A percentile compares a stretch with the other conserved stretches of the same genome.
phyloP scores from a whole-genome alignment of 2,113 vertebrate species.

The Anser brachyrhynchus region DNA sequence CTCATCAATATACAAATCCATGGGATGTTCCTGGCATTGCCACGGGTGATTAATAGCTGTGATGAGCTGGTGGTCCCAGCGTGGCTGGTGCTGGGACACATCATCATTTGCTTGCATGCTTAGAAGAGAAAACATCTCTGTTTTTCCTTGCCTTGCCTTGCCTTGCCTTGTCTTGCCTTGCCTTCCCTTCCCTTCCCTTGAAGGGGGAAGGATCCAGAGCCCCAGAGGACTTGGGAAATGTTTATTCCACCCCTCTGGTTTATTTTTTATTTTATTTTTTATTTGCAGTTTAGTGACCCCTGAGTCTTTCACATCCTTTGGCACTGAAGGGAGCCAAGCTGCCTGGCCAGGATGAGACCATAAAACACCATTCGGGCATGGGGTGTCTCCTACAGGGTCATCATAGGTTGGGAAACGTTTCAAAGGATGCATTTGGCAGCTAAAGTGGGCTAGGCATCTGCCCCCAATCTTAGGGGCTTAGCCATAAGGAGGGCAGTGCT shows the following conservation, averaged over 20 bases:
- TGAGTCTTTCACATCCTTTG: not conserved
- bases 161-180: too few relatives aligned
- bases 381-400: not conserved
- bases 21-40: not conserved
- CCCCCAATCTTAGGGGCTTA: not conserved
- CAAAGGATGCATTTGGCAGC: not conserved
- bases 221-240: not conserved
- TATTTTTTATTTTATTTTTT: not conserved
- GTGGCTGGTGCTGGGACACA: not conserved
- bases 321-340: not conserved
- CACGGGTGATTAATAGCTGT: not conserved
- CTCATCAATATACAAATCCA: not conserved
- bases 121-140: not conserved
- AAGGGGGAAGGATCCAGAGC: not conserved
- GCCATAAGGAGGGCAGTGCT: not conserved
- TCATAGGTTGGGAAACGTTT: rapidly evolving
- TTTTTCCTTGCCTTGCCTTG: too few relatives aligned
- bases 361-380: too few relatives aligned
- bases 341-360: not conserved
- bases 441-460: not conserved
- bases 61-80: not conserved
- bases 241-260: not conserved
- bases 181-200: too few relatives aligned
- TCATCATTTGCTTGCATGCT: not conserved
- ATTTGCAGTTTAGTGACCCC: not conserved